Evolutionary conservation across 2,797 vertebrate species (phyloP).

Genomic region (Urocyon cinereoargenteus): DNA sequence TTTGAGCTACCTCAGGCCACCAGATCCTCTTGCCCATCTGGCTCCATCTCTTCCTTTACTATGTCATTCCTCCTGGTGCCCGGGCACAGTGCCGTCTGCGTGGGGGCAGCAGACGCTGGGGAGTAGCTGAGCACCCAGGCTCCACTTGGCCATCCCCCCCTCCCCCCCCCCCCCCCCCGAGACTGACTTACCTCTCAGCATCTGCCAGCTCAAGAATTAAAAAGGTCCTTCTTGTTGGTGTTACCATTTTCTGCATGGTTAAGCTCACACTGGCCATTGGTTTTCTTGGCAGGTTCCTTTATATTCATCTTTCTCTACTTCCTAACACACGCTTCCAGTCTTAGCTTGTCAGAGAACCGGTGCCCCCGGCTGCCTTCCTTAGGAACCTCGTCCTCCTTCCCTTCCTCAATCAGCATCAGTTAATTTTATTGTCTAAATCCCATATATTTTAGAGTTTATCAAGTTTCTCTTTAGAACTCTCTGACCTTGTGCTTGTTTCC

Average conservation of each 20-base stretch:
- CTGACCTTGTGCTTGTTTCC: not conserved
- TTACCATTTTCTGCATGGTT: not conserved
- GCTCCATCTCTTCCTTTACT: not conserved
- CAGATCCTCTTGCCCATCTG: not conserved
- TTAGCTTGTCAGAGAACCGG: not conserved
- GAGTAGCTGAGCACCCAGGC: not conserved
- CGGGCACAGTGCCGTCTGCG: rapidly evolving
- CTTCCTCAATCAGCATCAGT: not conserved
- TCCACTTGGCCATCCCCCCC: not conserved
- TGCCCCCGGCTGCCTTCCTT: not conserved
- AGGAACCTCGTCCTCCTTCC: not conserved
- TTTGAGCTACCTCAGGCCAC: not conserved
- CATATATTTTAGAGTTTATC: not conserved
- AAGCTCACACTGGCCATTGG: not conserved
- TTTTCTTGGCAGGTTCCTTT: not conserved
- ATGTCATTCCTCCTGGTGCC: not conserved
- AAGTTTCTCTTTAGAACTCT: not conserved
- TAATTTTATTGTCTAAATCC: not conserved
- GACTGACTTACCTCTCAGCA: rapidly evolving
- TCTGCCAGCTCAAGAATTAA: rapidly evolving
- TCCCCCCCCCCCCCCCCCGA: not conserved
- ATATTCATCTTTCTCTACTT: not conserved
- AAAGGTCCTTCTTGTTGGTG: not conserved
- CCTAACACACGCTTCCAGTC: not conserved
- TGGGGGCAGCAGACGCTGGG: rapidly evolving